Evolutionary conservation across 2,888 invertebrate species (phyloP).

Genomic region (Epinotia ramella): DNA sequence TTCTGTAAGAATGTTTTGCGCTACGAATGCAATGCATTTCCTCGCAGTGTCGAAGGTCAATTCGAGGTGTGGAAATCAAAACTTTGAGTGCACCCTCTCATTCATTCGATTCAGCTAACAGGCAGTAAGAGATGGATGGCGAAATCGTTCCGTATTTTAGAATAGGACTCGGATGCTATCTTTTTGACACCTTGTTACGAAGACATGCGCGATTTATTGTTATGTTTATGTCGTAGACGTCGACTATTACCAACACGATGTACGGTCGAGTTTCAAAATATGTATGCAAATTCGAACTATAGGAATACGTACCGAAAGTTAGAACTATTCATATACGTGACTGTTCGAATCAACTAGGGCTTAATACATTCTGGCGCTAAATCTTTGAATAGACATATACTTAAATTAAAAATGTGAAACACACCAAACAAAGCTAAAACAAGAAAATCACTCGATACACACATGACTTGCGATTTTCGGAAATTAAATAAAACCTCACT

Average conservation of each 20-base stretch:
- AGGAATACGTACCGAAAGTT: neutral
- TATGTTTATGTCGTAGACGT: slow-evolving; percentile 43
- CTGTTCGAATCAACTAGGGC: neutral
- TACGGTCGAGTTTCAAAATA: neutral
- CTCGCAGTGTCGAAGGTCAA: slow-evolving; percentile 44
- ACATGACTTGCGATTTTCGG: too few species aligned
- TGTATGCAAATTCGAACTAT: neutral
- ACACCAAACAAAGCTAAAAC: too few species aligned
- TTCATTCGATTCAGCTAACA: neutral
- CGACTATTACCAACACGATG: slow-evolving; percentile 17
- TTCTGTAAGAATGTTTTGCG: slow-evolving; percentile 51
- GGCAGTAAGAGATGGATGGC: neutral
- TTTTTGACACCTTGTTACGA: slow-evolving; percentile 60
- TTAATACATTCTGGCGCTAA: neutral
- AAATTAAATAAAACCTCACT: too few species aligned
- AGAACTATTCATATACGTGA: neutral
- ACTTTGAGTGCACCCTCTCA: slow-evolving; percentile 1
- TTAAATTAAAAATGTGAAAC: too few species aligned
- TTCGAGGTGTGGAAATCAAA: slow-evolving; percentile 48
- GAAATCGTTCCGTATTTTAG: neutral
- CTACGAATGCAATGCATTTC: slow-evolving; percentile 62
- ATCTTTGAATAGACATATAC: neutral
- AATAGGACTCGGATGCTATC: slow-evolving; percentile 63
- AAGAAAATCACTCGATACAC: too few species aligned
- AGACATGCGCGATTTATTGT: slow-evolving; percentile 54